phyloP scores from a whole-genome alignment of 2,113 vertebrate species.

The Heteronetta atricapilla region DNA sequence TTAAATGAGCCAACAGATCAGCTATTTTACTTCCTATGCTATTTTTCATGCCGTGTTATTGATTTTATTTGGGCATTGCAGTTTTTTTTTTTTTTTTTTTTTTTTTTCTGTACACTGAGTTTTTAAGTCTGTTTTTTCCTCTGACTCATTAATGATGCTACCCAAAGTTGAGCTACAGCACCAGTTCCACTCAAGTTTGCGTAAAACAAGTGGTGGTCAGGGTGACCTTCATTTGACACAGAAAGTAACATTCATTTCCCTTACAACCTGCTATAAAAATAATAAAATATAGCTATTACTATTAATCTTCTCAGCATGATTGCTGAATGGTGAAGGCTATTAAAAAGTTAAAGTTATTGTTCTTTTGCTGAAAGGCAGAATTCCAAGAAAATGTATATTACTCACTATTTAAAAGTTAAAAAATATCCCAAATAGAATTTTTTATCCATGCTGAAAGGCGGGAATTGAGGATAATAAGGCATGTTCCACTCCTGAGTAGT shows the following conservation, averaged over 20 bases:
- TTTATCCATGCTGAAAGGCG: not conserved
- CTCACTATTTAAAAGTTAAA: not conserved
- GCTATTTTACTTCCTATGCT: not conserved
- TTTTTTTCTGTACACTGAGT: not conserved
- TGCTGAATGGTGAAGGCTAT: not conserved
- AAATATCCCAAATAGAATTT: not conserved
- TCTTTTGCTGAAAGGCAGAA: slow-evolving; percentile 1
- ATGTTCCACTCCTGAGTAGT: not conserved
- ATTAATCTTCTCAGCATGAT: not conserved
- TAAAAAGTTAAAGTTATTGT: not conserved
- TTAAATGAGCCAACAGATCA: not conserved
- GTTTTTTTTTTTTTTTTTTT: not conserved
- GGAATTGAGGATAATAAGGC: not conserved
- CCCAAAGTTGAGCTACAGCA: not conserved
- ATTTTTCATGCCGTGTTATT: slow-evolving; percentile 16
- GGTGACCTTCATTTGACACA: slow-evolving; percentile 50
- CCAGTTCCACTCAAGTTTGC: not conserved
- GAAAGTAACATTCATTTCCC: slow-evolving; percentile 46
- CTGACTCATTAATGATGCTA: not conserved
- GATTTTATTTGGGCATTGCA: slow-evolving; percentile 19
- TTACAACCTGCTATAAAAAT: slow-evolving; percentile 50
- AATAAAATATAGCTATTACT: slow-evolving; percentile 20
- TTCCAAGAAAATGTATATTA: not conserved
- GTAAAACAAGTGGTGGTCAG: not conserved
- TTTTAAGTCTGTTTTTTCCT: not conserved